Evolutionary conservation across 2,888 invertebrate genomes (phyloP).

Genomic region (Leptinotarsa juncta): DNA sequence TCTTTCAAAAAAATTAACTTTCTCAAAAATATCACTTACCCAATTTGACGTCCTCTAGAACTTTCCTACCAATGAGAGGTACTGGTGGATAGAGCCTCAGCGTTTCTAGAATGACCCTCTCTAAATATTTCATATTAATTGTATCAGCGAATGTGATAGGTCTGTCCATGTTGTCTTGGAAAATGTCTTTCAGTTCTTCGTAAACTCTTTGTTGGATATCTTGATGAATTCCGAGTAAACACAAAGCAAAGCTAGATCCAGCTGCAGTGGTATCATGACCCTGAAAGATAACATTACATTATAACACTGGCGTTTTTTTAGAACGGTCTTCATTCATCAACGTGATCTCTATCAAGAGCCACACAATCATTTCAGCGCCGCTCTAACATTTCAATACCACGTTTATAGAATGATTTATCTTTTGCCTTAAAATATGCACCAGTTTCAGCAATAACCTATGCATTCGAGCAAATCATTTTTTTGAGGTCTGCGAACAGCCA

Average conservation of each 20-base stretch:
- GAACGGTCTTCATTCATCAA: too few species aligned
- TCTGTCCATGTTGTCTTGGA: conserved; percentile 77
- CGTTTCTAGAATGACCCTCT: conserved; percentile 84
- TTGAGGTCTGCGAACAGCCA: too few species aligned
- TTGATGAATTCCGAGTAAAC: conserved; percentile 80
- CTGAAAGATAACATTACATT: conserved; percentile 17
- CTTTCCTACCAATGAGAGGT: conserved; percentile 79
- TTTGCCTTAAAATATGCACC: too few species aligned
- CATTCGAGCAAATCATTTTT: too few species aligned
- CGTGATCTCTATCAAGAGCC: too few species aligned
- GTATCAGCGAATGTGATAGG: conserved; percentile 85
- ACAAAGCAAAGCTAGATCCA: conserved; percentile 84
- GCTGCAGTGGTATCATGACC: conserved; percentile 87
- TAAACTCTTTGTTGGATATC: conserved; percentile 79
- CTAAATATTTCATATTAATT: conserved; percentile 87
- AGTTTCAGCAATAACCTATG: too few species aligned
- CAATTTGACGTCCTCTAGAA: conserved; percentile 78
- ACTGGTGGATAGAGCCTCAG: conserved; percentile 84
- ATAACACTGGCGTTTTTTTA: too few species aligned
- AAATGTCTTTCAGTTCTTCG: conserved; percentile 78
- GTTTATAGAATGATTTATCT: too few species aligned
- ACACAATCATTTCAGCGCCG: too few species aligned
- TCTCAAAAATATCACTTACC: conserved; percentile 64
- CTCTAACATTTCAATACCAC: too few species aligned
- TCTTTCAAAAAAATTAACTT: too few species aligned